A percentile compares a stretch with the other conserved stretches of the same genome.
Conservation (phyloP, 2,888 invertebrate species). For the Eupithecia centaureata region DNA sequence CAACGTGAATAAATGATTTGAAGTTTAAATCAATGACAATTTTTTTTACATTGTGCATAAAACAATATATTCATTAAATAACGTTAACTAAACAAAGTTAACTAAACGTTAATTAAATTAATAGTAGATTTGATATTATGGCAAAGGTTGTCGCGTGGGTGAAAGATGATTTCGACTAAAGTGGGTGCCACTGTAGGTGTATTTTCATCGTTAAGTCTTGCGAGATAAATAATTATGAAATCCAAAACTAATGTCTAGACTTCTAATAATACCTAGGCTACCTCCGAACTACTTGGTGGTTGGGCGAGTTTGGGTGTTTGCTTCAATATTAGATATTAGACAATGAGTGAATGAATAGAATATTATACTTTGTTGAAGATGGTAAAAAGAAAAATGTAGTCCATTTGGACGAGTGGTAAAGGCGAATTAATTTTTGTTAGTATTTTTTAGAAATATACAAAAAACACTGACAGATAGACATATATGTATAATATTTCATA, state of each 20-base stretch:
- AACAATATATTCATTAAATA: neutral
- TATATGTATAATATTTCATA: no score
- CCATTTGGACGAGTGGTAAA: no score
- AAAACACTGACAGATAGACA: no score
- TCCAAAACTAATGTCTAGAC: conserved; percentile 1
- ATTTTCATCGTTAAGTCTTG: conserved; percentile 5
- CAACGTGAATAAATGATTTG: no score
- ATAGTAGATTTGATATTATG: conserved; percentile 2
- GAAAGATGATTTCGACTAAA: conserved; percentile 31
- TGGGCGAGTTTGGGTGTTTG: neutral
- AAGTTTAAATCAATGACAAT: neutral
- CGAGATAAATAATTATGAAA: conserved; percentile 13
- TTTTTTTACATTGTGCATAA: neutral
- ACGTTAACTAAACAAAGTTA: neutral
- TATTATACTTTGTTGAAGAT: no score
- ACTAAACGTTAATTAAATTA: neutral
- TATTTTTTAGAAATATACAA: no score
- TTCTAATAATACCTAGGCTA: neutral
- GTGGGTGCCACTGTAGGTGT: conserved; percentile 35
- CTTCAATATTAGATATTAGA: neutral
- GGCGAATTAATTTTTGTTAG: no score
- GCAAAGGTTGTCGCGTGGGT: conserved; percentile 39
- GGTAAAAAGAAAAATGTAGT: no score
- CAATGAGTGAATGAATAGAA: no score
- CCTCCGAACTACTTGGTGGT: neutral